Percentiles rank a stretch among this genome's conserved stretches.
Evolutionary conservation across 2,888 invertebrate genomes (phyloP).

Genomic region (Hecatera dysodea): DNA sequence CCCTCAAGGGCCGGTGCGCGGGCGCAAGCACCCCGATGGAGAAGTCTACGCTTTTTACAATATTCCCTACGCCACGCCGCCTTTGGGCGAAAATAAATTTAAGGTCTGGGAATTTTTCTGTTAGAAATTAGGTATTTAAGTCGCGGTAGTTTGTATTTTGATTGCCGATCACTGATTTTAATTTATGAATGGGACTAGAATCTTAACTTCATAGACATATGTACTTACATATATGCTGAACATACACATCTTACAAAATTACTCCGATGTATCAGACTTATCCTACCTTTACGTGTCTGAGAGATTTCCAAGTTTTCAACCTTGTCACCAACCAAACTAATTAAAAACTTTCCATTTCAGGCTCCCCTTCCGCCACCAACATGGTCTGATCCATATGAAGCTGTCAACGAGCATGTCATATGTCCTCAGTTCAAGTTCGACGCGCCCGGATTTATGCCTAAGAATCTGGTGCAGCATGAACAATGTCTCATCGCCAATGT

Average conservation of each 20-base stretch:
- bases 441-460: conserved; percentile 4
- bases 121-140: background rate
- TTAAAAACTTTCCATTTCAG: conserved; percentile 2
- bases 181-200: background rate
- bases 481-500: conserved; percentile 71
- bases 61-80: conserved; percentile 57
- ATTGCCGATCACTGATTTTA: background rate
- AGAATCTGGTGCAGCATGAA: conserved; percentile 54
- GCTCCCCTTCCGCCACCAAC: conserved; percentile 46
- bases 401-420: conserved; percentile 33
- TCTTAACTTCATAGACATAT: too few species aligned
- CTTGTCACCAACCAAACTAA: background rate
- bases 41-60: conserved; percentile 37
- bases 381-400: conserved; percentile 45
- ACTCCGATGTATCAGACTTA: background rate
- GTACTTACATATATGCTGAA: background rate
- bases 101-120: conserved; percentile 2
- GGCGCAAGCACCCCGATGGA: conserved; percentile 14
- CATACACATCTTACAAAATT: background rate
- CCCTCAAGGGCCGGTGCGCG: conserved; percentile 22
- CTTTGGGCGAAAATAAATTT: conserved; percentile 35
- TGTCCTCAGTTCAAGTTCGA: conserved; percentile 41
- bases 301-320: too few species aligned
- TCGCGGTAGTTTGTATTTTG: background rate
- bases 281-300: too few species aligned